Evolutionary conservation across 2,797 vertebrate species (phyloP), one percentile per base, ranked within the genome.

Genomic region (Rhabdomys pumilio): DNA sequence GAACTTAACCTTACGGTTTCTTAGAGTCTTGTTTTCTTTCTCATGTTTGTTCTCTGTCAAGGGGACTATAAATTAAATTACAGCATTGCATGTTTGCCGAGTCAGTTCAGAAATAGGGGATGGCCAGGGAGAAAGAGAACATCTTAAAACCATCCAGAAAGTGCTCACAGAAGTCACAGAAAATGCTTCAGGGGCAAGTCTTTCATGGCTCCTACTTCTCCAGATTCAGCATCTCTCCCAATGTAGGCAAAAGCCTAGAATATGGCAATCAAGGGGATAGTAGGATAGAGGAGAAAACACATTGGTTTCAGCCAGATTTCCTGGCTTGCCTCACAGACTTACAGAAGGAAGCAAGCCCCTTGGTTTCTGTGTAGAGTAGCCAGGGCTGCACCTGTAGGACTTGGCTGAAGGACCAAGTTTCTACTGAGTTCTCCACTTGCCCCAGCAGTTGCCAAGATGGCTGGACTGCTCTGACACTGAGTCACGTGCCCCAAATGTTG

Each of bases 401-500:
- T 6, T 6, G 29, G 75, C 90, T 14, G 38, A 22, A 76, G 94
- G 76, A 80, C 29, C 15, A 1, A 44, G 73, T 69, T 11, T 59
- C 41, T 31, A 31, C n/a, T 44, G 47, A 55, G 83, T 41, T 9
- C 22, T 31, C 6, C 73, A 29, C 75, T 80, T 61, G 67, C 22
- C 73, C 69, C 61, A 34, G 77, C 61, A 8, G 0, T 0, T 47
- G 67, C 57, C 22, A 9, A 38, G 53, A 65, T 24, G 84, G 57
- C 72, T 8, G 17, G 31, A 7, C 24, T 5, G 22, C 75, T 89
- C 53, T 50, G 4, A 80, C 79, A 55, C 63, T 65, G 2, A 72
- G 89, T 96, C 96, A 95, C 80, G 73, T 55, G 72, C 11, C 44
- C 73, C 14, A 89, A 86, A 91, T 63, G n/a, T 85, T 93, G 84